phyloP scores from a whole-genome alignment of 2,888 invertebrate genomes.

The Xestia ashworthii region DNA sequence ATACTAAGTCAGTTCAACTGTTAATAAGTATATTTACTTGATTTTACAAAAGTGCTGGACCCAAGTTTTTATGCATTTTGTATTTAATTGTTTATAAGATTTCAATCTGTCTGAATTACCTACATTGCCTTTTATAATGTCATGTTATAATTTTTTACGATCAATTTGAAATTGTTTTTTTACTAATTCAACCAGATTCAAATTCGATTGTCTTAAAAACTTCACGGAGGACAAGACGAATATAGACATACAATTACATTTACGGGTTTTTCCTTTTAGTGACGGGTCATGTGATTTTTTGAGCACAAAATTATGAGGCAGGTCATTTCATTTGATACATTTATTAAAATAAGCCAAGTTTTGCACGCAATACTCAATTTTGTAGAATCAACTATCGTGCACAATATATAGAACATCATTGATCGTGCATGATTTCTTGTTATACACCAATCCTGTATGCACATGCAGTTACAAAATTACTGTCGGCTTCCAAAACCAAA shows the following conservation, averaged over 20 bases:
- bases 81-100: not conserved
- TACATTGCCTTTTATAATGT: not conserved
- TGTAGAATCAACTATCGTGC: not conserved
- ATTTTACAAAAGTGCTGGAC: not conserved
- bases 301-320: not conserved
- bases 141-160: not conserved
- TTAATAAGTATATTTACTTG: too few species aligned
- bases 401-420: too few species aligned
- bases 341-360: not conserved
- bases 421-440: too few species aligned
- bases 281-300: not conserved
- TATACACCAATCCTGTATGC: not conserved
- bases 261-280: not conserved
- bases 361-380: not conserved
- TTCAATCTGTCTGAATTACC: not conserved
- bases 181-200: too few species aligned
- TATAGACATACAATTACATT: not conserved
- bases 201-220: not conserved
- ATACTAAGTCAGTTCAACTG: too few species aligned
- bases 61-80: not conserved
- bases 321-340: not conserved
- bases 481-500: not conserved
- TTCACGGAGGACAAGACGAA: not conserved
- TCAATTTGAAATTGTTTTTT: not conserved
- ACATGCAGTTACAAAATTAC: not conserved